Conservation (phyloP, 2,888 invertebrate species). For the Erebia palarica region DNA sequence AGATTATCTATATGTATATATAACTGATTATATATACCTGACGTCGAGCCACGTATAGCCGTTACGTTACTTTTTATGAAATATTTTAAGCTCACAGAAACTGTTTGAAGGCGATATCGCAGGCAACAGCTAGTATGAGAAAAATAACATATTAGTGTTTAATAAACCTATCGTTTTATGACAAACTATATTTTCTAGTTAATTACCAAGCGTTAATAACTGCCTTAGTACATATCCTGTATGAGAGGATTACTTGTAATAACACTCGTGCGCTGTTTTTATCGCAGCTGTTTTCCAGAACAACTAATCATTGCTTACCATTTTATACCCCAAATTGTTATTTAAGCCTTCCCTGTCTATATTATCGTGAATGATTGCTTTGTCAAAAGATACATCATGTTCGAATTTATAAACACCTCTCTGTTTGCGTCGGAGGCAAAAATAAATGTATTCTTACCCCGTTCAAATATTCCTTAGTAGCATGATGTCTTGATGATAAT, state of each 20-base stretch:
- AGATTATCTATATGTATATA: too few relatives aligned
- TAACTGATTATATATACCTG: too few relatives aligned
- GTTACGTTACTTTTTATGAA: too few relatives aligned
- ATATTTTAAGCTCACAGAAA: background rate
- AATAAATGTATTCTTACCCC: too few relatives aligned
- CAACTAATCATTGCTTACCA: constrained; percentile 57
- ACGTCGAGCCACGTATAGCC: too few relatives aligned
- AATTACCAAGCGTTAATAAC: constrained; percentile 35
- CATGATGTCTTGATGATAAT: too few relatives aligned
- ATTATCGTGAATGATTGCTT: constrained; percentile 39
- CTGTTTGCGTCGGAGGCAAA: too few relatives aligned
- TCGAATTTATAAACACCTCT: too few relatives aligned
- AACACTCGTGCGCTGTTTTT: constrained; percentile 63
- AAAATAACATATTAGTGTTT: background rate
- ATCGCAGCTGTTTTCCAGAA: constrained; percentile 64
- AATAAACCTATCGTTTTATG: constrained; percentile 8
- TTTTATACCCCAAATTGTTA: constrained; percentile 64
- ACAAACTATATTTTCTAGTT: constrained; percentile 13
- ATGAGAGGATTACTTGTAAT: constrained; percentile 45
- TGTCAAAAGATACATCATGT: background rate
- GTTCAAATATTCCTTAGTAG: too few relatives aligned
- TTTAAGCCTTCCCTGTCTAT: constrained; percentile 60
- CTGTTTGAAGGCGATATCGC: background rate
- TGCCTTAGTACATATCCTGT: constrained; percentile 39
- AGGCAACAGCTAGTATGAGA: background rate